Conservation (phyloP, 37 sponge, comb jelly and placozoan genomes). For the Amphimedon queenslandica region DNA sequence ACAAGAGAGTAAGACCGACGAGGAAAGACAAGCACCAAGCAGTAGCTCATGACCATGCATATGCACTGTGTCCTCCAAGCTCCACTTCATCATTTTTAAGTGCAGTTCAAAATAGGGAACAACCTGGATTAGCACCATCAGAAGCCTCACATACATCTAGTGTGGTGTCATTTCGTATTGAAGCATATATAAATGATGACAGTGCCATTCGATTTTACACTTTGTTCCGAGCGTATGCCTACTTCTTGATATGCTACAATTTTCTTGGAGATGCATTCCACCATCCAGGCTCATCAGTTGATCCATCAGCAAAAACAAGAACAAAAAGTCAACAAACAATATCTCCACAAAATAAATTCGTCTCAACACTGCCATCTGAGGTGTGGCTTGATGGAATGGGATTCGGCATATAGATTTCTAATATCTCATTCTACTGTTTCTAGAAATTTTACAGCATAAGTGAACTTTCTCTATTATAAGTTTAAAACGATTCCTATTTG, state of each 20-base stretch:
- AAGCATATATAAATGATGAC: not conserved
- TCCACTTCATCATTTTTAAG: too few species aligned
- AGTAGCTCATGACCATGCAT: too few species aligned
- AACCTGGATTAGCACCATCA: too few species aligned
- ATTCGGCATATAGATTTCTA: not conserved
- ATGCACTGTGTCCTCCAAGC: too few species aligned
- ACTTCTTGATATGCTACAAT: not conserved
- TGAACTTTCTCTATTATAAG: not conserved
- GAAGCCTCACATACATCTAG: too few species aligned
- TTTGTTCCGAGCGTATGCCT: not conserved
- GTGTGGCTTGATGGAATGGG: not conserved
- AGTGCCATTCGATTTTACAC: not conserved
- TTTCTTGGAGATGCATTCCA: not conserved
- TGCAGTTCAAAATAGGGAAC: too few species aligned
- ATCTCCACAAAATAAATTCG: not conserved
- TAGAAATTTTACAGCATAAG: not conserved
- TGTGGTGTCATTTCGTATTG: not conserved
- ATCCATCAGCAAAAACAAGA: not conserved
- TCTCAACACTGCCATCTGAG: constrained; percentile 1
- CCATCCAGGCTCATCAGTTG: not conserved
- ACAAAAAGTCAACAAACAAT: not conserved
- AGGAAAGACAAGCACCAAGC: too few species aligned
- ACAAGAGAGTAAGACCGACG: too few species aligned
- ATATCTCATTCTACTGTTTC: not conserved
- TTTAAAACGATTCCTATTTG: not conserved